These are phyloP conservation scores for Podarcis muralis DNA, from an alignment of 2,113 vertebrate species.

Conservation along the genomic window DNA sequence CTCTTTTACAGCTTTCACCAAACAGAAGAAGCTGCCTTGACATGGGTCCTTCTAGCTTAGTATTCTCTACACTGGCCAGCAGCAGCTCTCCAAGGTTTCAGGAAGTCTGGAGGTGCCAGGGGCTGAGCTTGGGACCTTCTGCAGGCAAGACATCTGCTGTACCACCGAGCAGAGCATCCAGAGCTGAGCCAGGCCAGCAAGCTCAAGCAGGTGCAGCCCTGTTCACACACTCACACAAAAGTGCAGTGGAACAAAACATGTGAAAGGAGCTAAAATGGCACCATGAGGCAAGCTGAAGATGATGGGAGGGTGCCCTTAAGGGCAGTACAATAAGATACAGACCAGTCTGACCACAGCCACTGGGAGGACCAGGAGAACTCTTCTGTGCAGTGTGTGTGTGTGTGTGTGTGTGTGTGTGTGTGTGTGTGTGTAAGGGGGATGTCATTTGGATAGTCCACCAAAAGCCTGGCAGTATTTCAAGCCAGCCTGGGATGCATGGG, in stretches of 20 bases:
- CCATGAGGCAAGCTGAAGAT: not conserved
- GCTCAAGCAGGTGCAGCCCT: not conserved
- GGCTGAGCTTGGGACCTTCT: not conserved
- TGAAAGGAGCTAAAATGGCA: not conserved
- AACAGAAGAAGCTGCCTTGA: too few relatives aligned
- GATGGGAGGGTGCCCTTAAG: not conserved
- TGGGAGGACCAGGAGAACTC: not conserved
- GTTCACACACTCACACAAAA: not conserved
- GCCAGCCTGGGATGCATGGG: not conserved
- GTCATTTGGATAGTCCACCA: not conserved
- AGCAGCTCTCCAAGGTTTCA: not conserved
- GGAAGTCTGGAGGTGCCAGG: not conserved
- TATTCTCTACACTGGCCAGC: too few relatives aligned
- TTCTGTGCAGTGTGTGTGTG: too few relatives aligned
- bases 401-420: not conserved
- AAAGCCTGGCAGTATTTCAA: too few relatives aligned
- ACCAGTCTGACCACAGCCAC: not conserved
- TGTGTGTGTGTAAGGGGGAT: not conserved
- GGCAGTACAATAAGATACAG: not conserved
- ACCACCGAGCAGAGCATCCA: not conserved
- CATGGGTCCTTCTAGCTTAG: too few relatives aligned
- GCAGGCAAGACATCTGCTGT: not conserved
- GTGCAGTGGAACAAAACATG: not conserved
- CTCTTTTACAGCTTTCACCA: not conserved
- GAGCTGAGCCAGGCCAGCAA: not conserved